phyloP scores from a whole-genome alignment of 2,797 vertebrate genomes.

The Passerculus sandwichensis region DNA sequence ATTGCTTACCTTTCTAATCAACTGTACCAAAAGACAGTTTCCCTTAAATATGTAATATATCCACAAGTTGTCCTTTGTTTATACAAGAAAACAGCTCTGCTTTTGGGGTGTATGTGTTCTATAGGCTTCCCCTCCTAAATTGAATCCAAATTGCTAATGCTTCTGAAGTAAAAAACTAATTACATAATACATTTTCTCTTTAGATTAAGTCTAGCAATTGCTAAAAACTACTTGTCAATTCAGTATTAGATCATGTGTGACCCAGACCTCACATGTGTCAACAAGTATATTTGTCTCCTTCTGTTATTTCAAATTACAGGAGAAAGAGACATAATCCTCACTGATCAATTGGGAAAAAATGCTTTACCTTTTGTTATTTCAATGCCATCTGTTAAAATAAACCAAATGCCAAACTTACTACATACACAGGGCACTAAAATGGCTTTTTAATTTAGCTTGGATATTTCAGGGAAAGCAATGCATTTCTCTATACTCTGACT shows the following conservation, averaged over 20 bases:
- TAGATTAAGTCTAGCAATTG: slow-evolving; percentile 64
- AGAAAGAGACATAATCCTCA: slow-evolving; percentile 63
- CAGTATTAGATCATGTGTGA: slow-evolving; percentile 59
- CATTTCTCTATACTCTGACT: slow-evolving; percentile 69
- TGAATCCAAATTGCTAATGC: slow-evolving; percentile 47
- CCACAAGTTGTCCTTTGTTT: not conserved
- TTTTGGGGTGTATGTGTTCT: not conserved
- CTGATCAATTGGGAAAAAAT: slow-evolving; percentile 70
- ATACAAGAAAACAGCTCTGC: not conserved
- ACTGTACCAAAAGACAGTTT: not conserved
- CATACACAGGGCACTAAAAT: slow-evolving; percentile 46
- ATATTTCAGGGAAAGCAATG: slow-evolving; percentile 43
- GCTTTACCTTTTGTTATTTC: slow-evolving; percentile 73
- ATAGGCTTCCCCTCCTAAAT: slow-evolving; percentile 46
- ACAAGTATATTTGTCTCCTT: slow-evolving; percentile 53
- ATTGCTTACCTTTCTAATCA: not conserved
- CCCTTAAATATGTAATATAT: not conserved
- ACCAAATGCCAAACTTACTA: slow-evolving; percentile 70
- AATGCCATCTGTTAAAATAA: slow-evolving; percentile 75
- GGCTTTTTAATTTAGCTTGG: slow-evolving; percentile 52
- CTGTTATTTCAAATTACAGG: slow-evolving; percentile 68
- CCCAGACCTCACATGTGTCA: slow-evolving; percentile 55
- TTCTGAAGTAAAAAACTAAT: slow-evolving; percentile 64
- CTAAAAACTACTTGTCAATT: slow-evolving; percentile 72
- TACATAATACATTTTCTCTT: slow-evolving; percentile 62